These are phyloP conservation scores for Epiblema foenella DNA, from an alignment of 2,888 invertebrate species.

Conservation along the genomic window DNA sequence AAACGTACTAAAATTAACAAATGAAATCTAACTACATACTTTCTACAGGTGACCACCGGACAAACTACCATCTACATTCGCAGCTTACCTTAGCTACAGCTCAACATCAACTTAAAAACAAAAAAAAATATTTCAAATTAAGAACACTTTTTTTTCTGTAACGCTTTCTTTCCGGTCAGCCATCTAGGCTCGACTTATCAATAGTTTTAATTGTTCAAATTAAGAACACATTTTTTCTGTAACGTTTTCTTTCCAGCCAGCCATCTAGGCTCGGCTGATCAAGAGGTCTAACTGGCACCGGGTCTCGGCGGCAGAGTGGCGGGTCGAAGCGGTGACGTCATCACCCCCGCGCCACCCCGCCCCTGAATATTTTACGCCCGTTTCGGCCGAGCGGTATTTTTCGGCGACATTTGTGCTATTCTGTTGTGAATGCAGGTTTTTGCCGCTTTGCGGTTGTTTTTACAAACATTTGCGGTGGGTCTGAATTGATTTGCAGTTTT, in stretches of 20 bases:
- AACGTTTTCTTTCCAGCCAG: conserved; percentile 8
- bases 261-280: conserved; percentile 16
- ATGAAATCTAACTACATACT: conserved; percentile 13
- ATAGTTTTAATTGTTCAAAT: not conserved
- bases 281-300: conserved; percentile 59
- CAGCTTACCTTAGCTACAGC: conserved; percentile 61
- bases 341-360: conserved; percentile 57
- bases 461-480: conserved; percentile 4
- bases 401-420: conserved; percentile 40
- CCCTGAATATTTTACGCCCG: conserved; percentile 74
- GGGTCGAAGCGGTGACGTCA: conserved; percentile 77
- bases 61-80: conserved; percentile 9
- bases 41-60: conserved; percentile 6
- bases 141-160: too few relatives aligned
- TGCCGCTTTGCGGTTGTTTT: conserved; percentile 33
- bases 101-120: conserved; percentile 53
- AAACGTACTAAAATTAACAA: not conserved
- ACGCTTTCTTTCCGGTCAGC: too few relatives aligned
- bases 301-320: conserved; percentile 71
- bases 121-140: conserved; percentile 32
- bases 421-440: conserved; percentile 47
- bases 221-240: conserved; percentile 5
- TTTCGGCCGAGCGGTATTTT: conserved; percentile 62
- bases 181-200: too few relatives aligned
- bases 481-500: conserved; percentile 4